Evolutionary conservation across 2,888 invertebrate species (phyloP).

Genomic region (Linnaemya vulpina): DNA sequence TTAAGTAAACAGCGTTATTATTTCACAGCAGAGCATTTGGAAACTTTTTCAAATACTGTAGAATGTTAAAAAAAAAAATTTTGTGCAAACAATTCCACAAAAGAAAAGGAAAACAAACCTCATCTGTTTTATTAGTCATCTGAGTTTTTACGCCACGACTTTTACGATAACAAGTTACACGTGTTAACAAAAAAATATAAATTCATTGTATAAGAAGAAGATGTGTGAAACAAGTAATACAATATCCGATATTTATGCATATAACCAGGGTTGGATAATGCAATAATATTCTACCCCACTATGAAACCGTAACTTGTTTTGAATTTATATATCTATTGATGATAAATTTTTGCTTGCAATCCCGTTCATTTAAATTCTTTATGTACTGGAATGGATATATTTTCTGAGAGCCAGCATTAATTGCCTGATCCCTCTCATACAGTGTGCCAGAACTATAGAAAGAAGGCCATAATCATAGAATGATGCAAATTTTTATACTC

Average conservation of each 20-base stretch:
- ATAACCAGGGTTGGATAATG: background rate
- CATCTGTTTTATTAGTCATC: conserved; percentile 63
- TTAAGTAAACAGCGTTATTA: background rate
- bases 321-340: too few species aligned
- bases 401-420: too few species aligned
- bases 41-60: background rate
- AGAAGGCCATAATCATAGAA: too few species aligned
- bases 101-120: conserved; percentile 26
- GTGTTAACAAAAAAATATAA: conserved; percentile 7
- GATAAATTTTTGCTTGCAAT: too few species aligned
- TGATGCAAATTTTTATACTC: background rate
- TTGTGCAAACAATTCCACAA: background rate
- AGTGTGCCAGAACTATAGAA: too few species aligned
- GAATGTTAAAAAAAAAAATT: background rate
- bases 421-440: too few species aligned
- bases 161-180: conserved; percentile 13
- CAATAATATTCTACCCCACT: background rate
- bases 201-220: background rate
- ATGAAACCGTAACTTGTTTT: too few species aligned
- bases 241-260: conserved; percentile 1
- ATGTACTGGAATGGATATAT: too few species aligned
- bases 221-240: background rate
- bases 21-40: background rate
- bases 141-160: conserved; percentile 20
- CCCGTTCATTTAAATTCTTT: too few species aligned